Evolutionary conservation across 2,113 vertebrate species (phyloP).

Genomic region (Hiodon tergisus): DNA sequence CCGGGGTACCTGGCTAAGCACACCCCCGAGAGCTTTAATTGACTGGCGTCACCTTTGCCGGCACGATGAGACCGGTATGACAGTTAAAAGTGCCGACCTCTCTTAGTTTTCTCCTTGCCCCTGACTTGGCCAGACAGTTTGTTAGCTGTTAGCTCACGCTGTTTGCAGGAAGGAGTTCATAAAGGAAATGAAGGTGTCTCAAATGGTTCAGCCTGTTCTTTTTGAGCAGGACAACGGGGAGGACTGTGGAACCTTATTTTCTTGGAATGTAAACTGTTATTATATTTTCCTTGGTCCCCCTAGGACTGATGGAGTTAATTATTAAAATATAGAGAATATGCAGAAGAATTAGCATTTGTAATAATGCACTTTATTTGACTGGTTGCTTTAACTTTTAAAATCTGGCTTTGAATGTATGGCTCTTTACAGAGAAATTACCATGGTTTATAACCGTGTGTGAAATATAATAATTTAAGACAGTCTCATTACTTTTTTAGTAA

Average conservation of each 20-base stretch:
- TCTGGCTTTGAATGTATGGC: neutral
- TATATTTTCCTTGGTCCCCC: slow-evolving; percentile 34
- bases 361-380: neutral
- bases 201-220: slow-evolving; percentile 23
- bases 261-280: slow-evolving; percentile 26
- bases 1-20: slow-evolving; percentile 15
- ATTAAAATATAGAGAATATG: neutral
- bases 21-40: slow-evolving; percentile 12
- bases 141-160: slow-evolving; percentile 16
- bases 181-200: slow-evolving; percentile 38
- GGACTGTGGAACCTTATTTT: slow-evolving; percentile 27
- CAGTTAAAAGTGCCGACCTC: neutral
- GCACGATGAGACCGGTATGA: neutral
- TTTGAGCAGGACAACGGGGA: slow-evolving; percentile 21
- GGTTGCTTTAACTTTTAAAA: neutral
- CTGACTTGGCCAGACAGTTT: slow-evolving; percentile 19
- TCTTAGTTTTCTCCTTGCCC: neutral
- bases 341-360: neutral
- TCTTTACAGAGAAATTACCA: neutral
- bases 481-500: neutral
- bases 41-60: slow-evolving; percentile 31
- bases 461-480: neutral
- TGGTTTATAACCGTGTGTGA: neutral
- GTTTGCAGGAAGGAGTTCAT: slow-evolving; percentile 29
- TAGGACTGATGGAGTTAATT: neutral